Evolutionary conservation across 1,140 invertebrate genomes (phyloP).

Genomic region (Mylabris phalerata): DNA sequence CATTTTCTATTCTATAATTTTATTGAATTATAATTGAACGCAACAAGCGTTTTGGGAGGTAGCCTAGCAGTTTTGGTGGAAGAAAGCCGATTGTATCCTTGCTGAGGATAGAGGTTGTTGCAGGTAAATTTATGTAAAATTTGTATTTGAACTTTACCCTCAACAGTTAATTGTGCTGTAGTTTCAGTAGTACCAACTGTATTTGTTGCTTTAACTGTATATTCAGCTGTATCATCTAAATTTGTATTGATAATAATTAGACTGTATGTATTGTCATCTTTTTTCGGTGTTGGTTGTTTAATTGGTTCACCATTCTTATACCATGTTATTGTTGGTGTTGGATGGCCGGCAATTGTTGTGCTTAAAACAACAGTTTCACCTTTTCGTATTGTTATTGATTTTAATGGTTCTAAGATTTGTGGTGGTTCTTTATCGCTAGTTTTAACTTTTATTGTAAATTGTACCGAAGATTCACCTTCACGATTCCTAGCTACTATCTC

Average conservation of each 20-base stretch:
- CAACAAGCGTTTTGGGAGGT: not conserved
- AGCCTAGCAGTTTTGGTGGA: too few species aligned
- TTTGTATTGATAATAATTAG: slow-evolving; percentile 61
- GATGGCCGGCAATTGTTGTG: slow-evolving; percentile 74
- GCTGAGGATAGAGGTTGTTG: too few species aligned
- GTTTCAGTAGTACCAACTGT: slow-evolving; percentile 68
- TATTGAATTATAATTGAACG: not conserved
- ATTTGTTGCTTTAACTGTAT: slow-evolving; percentile 74
- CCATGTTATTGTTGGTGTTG: slow-evolving; percentile 73
- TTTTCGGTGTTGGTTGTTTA: slow-evolving; percentile 49
- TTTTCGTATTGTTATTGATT: slow-evolving; percentile 65
- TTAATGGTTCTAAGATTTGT: slow-evolving; percentile 71
- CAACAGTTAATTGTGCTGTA: slow-evolving; percentile 66
- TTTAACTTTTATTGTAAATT: slow-evolving; percentile 74
- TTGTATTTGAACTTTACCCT: slow-evolving; percentile 52
- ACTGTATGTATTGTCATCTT: slow-evolving; percentile 61
- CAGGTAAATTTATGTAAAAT: too few species aligned
- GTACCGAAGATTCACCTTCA: slow-evolving; percentile 80
- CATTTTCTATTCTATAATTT: not conserved
- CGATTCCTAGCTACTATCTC: slow-evolving; percentile 81
- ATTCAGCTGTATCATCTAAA: slow-evolving; percentile 65
- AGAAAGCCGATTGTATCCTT: too few species aligned
- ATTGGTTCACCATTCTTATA: slow-evolving; percentile 67
- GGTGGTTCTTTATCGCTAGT: slow-evolving; percentile 70
- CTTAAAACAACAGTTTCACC: slow-evolving; percentile 68